Conservation (phyloP, 2,797 vertebrate species). For the Synaphobranchus kaupii region DNA sequence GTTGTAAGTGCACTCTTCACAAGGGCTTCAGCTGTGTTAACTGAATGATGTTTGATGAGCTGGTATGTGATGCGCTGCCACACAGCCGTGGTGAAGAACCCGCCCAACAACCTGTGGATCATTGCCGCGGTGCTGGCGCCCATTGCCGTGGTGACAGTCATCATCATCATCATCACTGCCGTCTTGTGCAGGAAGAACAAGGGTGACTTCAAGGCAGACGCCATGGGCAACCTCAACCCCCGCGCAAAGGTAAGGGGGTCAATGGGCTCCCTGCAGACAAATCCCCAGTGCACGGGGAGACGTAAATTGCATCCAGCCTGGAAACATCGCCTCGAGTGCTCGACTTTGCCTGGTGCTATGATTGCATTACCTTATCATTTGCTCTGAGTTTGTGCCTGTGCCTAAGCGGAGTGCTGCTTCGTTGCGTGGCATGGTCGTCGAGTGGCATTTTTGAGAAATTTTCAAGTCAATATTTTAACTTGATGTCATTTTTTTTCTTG, state of each 20-base stretch:
- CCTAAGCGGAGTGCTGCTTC: not conserved
- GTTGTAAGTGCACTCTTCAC: not conserved
- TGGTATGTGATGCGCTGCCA: slow-evolving; percentile 6
- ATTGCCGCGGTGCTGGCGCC: slow-evolving; percentile 93
- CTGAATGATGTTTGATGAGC: not conserved
- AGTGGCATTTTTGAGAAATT: not conserved
- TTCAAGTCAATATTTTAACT: not conserved
- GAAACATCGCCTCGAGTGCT: not conserved
- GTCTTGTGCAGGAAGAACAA: slow-evolving; percentile 98
- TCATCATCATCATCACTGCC: slow-evolving; percentile 96
- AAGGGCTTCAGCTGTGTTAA: not conserved
- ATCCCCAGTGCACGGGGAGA: not conserved
- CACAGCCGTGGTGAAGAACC: slow-evolving; percentile 93
- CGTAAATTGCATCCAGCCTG: not conserved
- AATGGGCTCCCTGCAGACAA: not conserved
- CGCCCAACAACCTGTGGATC: slow-evolving; percentile 98
- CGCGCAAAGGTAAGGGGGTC: slow-evolving; percentile 83
- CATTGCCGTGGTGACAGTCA: slow-evolving; percentile 90
- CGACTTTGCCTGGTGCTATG: not conserved
- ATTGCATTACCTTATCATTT: not conserved
- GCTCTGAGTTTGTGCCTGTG: not conserved
- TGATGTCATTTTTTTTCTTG: slow-evolving; percentile 33
- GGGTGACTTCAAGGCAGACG: slow-evolving; percentile 92
- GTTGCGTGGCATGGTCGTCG: not conserved
- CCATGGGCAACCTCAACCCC: slow-evolving; percentile 91